A percentile compares a stretch with the other conserved stretches of the same genome.
These are phyloP conservation scores for Lepidurus apus DNA, from an alignment of 1,140 invertebrate genomes.

Conservation along the genomic window DNA sequence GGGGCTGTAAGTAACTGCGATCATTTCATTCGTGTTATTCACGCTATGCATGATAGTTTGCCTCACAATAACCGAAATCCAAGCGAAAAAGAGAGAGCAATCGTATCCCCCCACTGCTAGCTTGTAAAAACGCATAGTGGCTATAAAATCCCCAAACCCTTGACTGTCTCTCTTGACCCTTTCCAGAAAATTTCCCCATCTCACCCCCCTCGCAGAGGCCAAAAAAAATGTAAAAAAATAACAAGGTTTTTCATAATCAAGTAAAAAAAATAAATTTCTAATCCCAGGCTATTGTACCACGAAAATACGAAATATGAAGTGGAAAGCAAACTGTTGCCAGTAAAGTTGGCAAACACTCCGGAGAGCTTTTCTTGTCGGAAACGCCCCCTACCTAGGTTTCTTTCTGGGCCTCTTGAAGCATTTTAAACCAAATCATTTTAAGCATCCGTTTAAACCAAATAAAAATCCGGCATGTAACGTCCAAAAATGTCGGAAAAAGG, in stretches of 20 bases:
- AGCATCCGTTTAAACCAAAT: not conserved
- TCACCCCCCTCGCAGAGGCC: not conserved
- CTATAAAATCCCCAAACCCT: slow-evolving; percentile 4
- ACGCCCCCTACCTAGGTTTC: too few species aligned
- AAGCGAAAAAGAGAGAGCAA: not conserved
- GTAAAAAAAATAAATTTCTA: too few species aligned
- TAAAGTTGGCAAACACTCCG: not conserved
- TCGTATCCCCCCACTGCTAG: not conserved
- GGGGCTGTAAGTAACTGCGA: not conserved
- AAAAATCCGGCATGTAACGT: not conserved
- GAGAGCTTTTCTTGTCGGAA: not conserved
- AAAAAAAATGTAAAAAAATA: not conserved
- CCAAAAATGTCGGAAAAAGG: too few species aligned
- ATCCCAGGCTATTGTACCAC: too few species aligned
- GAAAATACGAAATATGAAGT: too few species aligned
- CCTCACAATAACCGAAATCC: slow-evolving; percentile 2
- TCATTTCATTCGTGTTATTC: not conserved
- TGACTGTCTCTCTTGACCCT: not conserved
- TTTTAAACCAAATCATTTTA: too few species aligned
- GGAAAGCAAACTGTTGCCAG: not conserved
- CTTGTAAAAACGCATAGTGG: not conserved
- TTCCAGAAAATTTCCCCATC: not conserved
- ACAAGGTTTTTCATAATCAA: too few species aligned
- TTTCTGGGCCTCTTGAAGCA: not conserved
- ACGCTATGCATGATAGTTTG: not conserved